A percentile compares a stretch with the other conserved stretches of the same genome.
Conservation (phyloP, 2,888 invertebrate species). For the Polylopha cassiicola region DNA sequence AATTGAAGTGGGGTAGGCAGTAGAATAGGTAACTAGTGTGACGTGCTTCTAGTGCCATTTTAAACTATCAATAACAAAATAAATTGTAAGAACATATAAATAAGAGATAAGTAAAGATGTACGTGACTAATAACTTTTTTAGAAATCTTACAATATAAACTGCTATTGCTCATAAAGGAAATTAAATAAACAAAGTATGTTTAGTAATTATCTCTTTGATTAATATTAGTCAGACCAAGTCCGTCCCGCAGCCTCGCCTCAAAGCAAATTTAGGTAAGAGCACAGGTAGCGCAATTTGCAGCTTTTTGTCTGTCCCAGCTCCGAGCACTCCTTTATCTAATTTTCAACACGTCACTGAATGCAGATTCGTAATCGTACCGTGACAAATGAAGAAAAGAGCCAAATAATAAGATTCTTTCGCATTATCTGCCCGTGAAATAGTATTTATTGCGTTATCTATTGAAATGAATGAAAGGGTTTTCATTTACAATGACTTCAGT, state of each 20-base stretch:
- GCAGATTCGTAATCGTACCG: constrained; percentile 17
- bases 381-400: constrained; percentile 15
- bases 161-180: no score
- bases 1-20: no score
- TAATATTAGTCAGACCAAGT: no score
- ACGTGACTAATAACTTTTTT: no score
- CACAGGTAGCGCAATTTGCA: constrained; percentile 21
- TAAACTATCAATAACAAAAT: background rate
- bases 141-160: no score
- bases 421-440: constrained; percentile 17
- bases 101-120: background rate
- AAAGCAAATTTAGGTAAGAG: constrained; percentile 1
- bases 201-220: no score
- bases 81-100: no score
- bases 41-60: no score
- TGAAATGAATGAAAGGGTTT: constrained; percentile 15
- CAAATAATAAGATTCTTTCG: constrained; percentile 15
- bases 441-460: constrained; percentile 21
- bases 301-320: constrained; percentile 10
- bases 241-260: no score
- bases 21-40: no score
- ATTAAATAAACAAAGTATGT: no score
- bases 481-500: constrained; percentile 13
- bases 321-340: constrained; percentile 19
- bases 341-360: constrained; percentile 22